Evolutionary conservation across 2,113 vertebrate genomes (phyloP), one percentile per base, ranked within the genome.

Genomic region (Cnemophilus loriae): DNA sequence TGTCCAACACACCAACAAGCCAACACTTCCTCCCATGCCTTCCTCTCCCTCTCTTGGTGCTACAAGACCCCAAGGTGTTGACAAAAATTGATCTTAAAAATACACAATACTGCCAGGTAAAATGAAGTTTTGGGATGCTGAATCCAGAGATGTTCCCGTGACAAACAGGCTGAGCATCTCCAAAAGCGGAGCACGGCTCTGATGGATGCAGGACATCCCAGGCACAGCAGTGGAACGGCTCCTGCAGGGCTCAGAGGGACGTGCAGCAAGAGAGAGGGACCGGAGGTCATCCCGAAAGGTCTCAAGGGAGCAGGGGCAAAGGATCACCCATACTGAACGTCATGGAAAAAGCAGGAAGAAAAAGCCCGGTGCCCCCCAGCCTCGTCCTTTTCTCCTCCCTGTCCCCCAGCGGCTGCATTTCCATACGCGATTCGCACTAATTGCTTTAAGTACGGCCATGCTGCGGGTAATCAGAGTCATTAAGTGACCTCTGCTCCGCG

Each of bases 121-220:
- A 80, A 42, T 3, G 2, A 49, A 44, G 47, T 46, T 46, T 37
- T 7, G 47, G 64, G 23, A 16, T 1, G 20, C 8, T 3, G 42
- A 74, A 69, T 27, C 20, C n/a, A 28, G 42, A 41, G 22, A 16
- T 2, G 30, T 52, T 27, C 28, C 1, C 1, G 46, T 11, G n/a
- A 50, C n/a, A 78, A 78, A 61, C 1, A 11, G 0, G 0, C 46
- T 8, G 50, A 78, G 70, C 35, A 64, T n/a, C 70, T 78, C 81
- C 24, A 13, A 4, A 42, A 28, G 1, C 1, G 2, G 30, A 71
- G 47, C 33, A 3, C 0, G 6, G 30, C 13, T 42, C 12, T 30
- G 76, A 37, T 4, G 30, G 76, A 18, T 17, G n/a, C 70, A 37
- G 63, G 32, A 39, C 75, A 61, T 10, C 6, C n/a, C 10, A 23